A percentile compares a stretch with the other conserved stretches of the same genome.
Conservation (phyloP, 2,888 invertebrate species). For the Alloplasta piceator region DNA sequence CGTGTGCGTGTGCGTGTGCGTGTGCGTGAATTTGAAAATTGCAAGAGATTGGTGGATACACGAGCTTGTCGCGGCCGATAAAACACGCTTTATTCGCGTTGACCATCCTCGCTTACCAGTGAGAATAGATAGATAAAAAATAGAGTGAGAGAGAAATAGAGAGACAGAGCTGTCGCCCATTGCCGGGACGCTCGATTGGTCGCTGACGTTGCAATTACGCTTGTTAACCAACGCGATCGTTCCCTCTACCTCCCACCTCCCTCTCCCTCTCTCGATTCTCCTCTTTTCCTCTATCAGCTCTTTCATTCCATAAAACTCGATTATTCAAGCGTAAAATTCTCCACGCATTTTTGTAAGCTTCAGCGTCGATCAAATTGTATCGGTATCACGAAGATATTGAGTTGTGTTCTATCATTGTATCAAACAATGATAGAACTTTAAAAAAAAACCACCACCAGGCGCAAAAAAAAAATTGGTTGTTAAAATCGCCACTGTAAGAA, state of each 20-base stretch:
- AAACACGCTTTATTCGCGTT: slow-evolving; percentile 60
- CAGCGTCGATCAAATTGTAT: slow-evolving; percentile 54
- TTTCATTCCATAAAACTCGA: slow-evolving; percentile 58
- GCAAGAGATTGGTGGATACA: slow-evolving; percentile 46
- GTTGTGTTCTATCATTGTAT: neutral
- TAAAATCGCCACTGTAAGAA: too few species aligned
- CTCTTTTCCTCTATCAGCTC: slow-evolving; percentile 24
- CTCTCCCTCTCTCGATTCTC: slow-evolving; percentile 22
- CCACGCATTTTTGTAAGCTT: slow-evolving; percentile 60
- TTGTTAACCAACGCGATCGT: slow-evolving; percentile 61
- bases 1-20: neutral
- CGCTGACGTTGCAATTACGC: slow-evolving; percentile 66
- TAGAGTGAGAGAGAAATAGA: slow-evolving; percentile 4
- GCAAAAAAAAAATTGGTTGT: too few species aligned
- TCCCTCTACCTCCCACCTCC: slow-evolving; percentile 47
- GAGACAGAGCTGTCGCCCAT: slow-evolving; percentile 49
- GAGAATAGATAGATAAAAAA: slow-evolving; percentile 8
- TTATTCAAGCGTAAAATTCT: slow-evolving; percentile 62
- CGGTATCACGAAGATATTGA: slow-evolving; percentile 27
- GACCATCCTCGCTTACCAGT: slow-evolving; percentile 21
- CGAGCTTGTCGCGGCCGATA: slow-evolving; percentile 59
- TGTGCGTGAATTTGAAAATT: slow-evolving; percentile 33
- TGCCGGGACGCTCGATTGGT: slow-evolving; percentile 61
- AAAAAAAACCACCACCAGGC: too few species aligned
- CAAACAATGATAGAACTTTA: too few species aligned